Evolutionary conservation across 2,888 invertebrate species (phyloP).

Genomic region (Auanema sp.): DNA sequence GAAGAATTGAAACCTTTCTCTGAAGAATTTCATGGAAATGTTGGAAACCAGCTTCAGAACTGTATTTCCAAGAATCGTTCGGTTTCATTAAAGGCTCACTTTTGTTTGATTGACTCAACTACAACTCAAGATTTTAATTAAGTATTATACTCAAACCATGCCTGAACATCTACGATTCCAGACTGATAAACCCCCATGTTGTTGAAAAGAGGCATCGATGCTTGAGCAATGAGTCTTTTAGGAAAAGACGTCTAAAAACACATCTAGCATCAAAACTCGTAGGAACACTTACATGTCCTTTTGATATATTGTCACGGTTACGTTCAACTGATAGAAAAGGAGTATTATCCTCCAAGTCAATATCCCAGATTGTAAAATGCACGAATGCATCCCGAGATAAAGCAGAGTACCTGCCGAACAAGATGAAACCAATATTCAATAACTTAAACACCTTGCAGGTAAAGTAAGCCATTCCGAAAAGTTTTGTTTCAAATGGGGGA

Average conservation of each 20-base stretch:
- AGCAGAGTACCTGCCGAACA: conserved; percentile 44
- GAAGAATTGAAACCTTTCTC: too few species aligned
- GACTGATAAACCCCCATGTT: conserved; percentile 86
- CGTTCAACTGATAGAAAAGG: neutral
- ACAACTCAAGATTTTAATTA: neutral
- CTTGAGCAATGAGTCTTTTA: conserved; percentile 78
- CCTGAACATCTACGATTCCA: conserved; percentile 81
- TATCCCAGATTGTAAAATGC: conserved; percentile 57
- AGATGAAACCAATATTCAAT: neutral
- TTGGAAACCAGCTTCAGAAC: too few species aligned
- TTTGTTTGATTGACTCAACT: neutral
- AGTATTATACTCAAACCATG: too few species aligned
- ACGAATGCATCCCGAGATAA: conserved; percentile 55
- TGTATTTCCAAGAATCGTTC: neutral
- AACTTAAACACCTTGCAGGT: conserved; percentile 37
- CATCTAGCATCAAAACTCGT: neutral
- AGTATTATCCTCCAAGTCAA: conserved; percentile 18
- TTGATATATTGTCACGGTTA: neutral
- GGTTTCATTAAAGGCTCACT: neutral
- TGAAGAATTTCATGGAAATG: too few species aligned
- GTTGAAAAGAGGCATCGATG: conserved; percentile 88
- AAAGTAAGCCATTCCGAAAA: conserved; percentile 60
- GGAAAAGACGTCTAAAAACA: conserved; percentile 12
- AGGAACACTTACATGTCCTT: conserved; percentile 5
- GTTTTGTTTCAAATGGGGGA: conserved; percentile 28